Percentiles rank a stretch among this genome's conserved stretches.
Conservation (phyloP, 2,113 vertebrate species). For the Tragelaphus imberbis region DNA sequence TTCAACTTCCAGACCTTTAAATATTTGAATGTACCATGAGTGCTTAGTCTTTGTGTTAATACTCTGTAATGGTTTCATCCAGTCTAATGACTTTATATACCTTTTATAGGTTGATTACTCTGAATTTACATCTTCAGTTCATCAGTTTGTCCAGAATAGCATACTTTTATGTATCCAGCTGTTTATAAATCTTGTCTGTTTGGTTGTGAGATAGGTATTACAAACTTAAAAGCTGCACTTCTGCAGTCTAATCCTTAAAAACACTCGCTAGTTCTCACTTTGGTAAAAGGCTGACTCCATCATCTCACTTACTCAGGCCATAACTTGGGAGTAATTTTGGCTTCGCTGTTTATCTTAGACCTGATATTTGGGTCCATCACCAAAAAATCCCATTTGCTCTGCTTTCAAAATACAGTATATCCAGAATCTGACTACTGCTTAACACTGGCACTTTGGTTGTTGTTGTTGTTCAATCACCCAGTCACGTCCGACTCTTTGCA, state of each 20-base stretch:
- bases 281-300: background rate
- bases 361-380: background rate
- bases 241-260: background rate
- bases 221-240: background rate
- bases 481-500: background rate
- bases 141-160: background rate
- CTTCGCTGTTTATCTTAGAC: background rate
- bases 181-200: background rate
- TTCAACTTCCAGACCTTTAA: background rate
- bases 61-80: background rate
- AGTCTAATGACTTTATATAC: background rate
- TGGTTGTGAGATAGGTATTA: background rate
- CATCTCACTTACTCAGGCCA: background rate
- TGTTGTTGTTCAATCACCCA: background rate
- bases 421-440: background rate
- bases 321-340: background rate
- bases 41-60: background rate
- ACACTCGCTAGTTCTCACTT: background rate
- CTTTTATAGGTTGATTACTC: background rate
- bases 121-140: background rate
- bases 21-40: background rate
- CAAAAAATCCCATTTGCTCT: background rate
- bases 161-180: background rate
- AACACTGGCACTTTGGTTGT: background rate
- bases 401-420: background rate